Base-by-base conservation (phyloP, 2,113 vertebrate genomes). In the Ondatra zibethicus region DNA sequence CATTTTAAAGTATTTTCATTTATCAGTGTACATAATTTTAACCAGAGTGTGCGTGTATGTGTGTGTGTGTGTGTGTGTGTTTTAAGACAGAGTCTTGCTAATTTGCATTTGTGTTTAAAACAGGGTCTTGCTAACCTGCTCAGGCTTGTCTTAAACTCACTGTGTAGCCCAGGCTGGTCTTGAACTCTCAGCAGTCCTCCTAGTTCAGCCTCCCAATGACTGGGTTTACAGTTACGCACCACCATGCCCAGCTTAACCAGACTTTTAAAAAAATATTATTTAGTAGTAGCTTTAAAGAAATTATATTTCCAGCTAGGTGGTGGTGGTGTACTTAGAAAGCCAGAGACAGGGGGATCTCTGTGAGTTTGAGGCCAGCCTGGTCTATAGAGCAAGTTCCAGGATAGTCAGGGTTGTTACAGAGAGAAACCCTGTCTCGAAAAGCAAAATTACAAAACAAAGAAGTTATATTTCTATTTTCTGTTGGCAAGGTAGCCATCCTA, bases 381-480 rank as follows among this genome's bases (percentile, higher is more conserved):
- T 36, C 16, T 68, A 68, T 16, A 68, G 68, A 70, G 33, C 33
- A 3, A 70, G 33, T 70, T 70, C 14, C 14, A 70, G 14, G 68
- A 70, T 36, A 70, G 33, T 17, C 68, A n/a, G 33, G 68, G 33
- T 6, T 70, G 68, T 17, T 70, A n/a, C 33, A n/a, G 33, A 70
- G 14, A 70, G 68, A 70, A 70, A 70, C 68, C 68, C 70, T 72
- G 36, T 72, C 70, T 92, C 72, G 52, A 29, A 88, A 81, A 93
- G n/a, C 36, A 72, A n/a, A n/a, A n/a, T 19, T 19, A 72, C 17
- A 72, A 72, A 72, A 72, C 17, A 80, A 52, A 80, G 33, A 80
- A 80, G n/a, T 80, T n/a, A 89, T 87, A 68, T 95, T 95, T 93
- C 3, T 25, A 23, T 76, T 92, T 95, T 95, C 65, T 92, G 0